Base-by-base conservation (phyloP, 2,113 vertebrate species). In the Parotia lawesii region DNA sequence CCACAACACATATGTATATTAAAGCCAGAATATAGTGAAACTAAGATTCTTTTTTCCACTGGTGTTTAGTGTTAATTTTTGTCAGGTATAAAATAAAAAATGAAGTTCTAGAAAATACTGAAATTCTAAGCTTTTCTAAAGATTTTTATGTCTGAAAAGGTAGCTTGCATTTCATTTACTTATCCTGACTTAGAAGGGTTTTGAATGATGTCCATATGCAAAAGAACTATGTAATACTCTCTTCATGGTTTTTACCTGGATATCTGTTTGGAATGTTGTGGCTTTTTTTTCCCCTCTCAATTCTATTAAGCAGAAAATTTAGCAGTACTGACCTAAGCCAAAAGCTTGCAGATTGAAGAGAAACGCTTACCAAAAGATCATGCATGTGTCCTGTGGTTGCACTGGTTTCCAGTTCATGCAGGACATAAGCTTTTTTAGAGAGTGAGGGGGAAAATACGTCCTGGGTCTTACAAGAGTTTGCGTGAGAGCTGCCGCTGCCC, bases 401-500 rank as follows among this genome's bases (percentile, higher is more conserved):
- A 29, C 38, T 50, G 72, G 29, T 81, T 92, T 54, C 35, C 35
- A 47, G 51, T 54, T 70, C 56, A 38, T 35, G 56, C 27, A 57
- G 45, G n/a, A 5, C 28, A 3, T 51, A 6, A 76, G 13, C 3
- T 58, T 65, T 65, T 94, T 54, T 47, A 54, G 35, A 58, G 78
- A 62, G 42, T 3, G 6, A 76, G 54, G 23, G 6, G 19, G 11
- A 28, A 58, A 71, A n/a, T 12, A 24, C 0, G 0, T n/a, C 40
- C 28, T 73, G 38, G 21, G 11, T 89, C 42, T 73, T 62, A 40
- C 4, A 37, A 47, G 51, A 33, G 42, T 35, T 42, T 53, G 33
- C 29, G 29, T 2, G 33, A 53, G 91, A 83, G 15, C 15, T 75
- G 5, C 54, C 48, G 56, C 47, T 87, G 66, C 22, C 35, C 44